Conservation (phyloP, 2,888 invertebrate genomes). For the Chrysina gloriosa region DNA sequence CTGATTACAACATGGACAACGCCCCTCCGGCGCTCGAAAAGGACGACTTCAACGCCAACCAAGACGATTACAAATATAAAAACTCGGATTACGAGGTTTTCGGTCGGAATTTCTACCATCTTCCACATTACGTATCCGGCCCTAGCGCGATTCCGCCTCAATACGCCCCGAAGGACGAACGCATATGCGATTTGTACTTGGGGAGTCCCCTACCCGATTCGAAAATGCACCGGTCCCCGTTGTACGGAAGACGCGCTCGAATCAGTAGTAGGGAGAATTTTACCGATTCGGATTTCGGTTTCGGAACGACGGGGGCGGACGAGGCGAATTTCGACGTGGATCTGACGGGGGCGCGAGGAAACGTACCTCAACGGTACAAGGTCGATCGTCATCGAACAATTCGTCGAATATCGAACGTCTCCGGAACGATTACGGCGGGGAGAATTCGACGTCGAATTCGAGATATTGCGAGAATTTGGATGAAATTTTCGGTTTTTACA, state of each 20-base stretch:
- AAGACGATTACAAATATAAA: constrained; percentile 42
- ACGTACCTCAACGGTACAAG: too few species aligned
- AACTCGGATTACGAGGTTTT: constrained; percentile 55
- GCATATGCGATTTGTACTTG: constrained; percentile 57
- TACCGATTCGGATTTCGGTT: constrained; percentile 41
- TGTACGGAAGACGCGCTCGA: constrained; percentile 54
- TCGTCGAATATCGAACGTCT: constrained; percentile 55
- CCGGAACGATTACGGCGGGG: constrained; percentile 54
- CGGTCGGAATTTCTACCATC: constrained; percentile 54
- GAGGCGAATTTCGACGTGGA: constrained; percentile 41
- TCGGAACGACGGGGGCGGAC: too few species aligned
- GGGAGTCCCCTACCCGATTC: constrained; percentile 52
- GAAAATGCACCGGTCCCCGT: constrained; percentile 53
- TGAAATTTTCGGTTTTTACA: constrained; percentile 57
- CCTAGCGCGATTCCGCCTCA: constrained; percentile 58
- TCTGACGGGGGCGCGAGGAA: constrained; percentile 12
- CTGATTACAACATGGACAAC: constrained; percentile 43
- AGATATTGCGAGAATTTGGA: constrained; percentile 44
- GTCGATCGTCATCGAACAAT: constrained; percentile 12
- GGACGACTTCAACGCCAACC: constrained; percentile 40
- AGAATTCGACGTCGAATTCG: too few species aligned
- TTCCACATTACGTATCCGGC: constrained; percentile 56
- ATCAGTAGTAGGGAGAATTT: constrained; percentile 40
- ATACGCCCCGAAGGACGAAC: constrained; percentile 56
- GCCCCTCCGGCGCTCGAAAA: constrained; percentile 31